Base-by-base conservation (phyloP, 1,140 invertebrate genomes). In the Drosophila baimaii region DNA sequence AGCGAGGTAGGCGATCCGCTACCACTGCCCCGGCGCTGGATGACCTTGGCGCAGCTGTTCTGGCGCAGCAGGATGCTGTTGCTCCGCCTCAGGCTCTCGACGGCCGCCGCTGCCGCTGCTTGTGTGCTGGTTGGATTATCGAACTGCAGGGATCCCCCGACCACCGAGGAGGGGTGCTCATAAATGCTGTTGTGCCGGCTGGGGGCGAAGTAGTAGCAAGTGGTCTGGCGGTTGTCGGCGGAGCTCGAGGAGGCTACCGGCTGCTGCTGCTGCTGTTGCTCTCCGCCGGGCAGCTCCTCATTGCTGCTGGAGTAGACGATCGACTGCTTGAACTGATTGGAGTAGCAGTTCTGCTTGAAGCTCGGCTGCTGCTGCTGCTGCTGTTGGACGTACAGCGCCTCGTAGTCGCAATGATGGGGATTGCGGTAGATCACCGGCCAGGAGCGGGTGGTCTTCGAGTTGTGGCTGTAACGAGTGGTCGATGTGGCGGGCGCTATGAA, bases 391-490 rank as follows among this genome's bases (percentile, higher is more conserved):
- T 91, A 91, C 10, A 92, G 72, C 5, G 90, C 84, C 70, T 92
- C 91, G 91, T 92, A 92, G 62, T 92, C 91, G 58, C 86, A 91
- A 51, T 91, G 86, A 56, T 91, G 86, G 0, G 91, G 89, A 85
- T 92, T 92, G 15, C 91, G 76, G 72, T 92, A 91, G 47, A 92
- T 92, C 23, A 92, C 91, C 0, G 91, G 91, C 91, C 91, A 92
- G 46, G 90, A 91, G 12, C 90, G 85, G 5, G 91, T 92, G 15
- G 91, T 92, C 62, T 90, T 92, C 3, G 86, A 91, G 61, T 92
- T 91, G 58, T 91, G 85, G 27, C 79, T 91, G 25, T 92, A 92
- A 4, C 77, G 80, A 35, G 78, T 84, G 59, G 58, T 91, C 31
- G 76, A 41, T 4, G 77, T 49, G 63, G 82, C 62, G 25, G 78